Percentiles rank a stretch among this genome's conserved stretches.
phyloP scores from a whole-genome alignment of 2,888 invertebrate species.

The Lymantria monacha region DNA sequence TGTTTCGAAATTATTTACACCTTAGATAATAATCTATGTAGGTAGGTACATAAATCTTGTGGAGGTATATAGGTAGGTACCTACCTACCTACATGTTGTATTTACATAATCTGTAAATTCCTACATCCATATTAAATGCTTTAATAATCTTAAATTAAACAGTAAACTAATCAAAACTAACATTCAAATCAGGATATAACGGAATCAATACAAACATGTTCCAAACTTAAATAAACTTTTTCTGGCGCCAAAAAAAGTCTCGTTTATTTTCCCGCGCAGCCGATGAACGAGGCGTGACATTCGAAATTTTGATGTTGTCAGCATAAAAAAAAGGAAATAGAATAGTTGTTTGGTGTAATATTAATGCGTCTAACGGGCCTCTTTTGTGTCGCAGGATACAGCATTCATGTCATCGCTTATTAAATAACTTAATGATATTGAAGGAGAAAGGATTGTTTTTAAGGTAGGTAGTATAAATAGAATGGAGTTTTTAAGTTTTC shows the following conservation, averaged over 20 bases:
- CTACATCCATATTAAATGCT: too few species aligned
- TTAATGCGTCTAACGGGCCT: constrained; percentile 75
- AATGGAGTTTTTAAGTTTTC: background rate
- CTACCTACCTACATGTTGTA: too few species aligned
- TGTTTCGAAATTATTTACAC: too few species aligned
- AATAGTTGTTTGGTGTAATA: constrained; percentile 69
- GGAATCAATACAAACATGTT: constrained; percentile 60
- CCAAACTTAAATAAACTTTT: constrained; percentile 64
- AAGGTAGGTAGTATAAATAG: constrained; percentile 21
- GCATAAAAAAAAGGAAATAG: constrained; percentile 43
- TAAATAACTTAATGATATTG: constrained; percentile 59
- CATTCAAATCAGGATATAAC: constrained; percentile 67
- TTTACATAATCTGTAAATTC: too few species aligned
- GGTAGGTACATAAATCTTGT: too few species aligned
- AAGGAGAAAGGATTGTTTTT: constrained; percentile 50
- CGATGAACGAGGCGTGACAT: constrained; percentile 80
- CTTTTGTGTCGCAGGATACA: constrained; percentile 63
- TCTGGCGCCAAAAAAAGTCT: constrained; percentile 63
- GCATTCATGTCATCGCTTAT: constrained; percentile 53
- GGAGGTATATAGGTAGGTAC: too few species aligned
- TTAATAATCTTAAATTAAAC: constrained; percentile 4
- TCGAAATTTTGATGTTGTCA: constrained; percentile 68
- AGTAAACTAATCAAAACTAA: constrained; percentile 20
- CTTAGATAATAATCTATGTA: too few species aligned
- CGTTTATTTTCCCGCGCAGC: constrained; percentile 70